Evolutionary conservation across 1,140 invertebrate species (phyloP).

Genomic region (Branchinecta lindahli): DNA sequence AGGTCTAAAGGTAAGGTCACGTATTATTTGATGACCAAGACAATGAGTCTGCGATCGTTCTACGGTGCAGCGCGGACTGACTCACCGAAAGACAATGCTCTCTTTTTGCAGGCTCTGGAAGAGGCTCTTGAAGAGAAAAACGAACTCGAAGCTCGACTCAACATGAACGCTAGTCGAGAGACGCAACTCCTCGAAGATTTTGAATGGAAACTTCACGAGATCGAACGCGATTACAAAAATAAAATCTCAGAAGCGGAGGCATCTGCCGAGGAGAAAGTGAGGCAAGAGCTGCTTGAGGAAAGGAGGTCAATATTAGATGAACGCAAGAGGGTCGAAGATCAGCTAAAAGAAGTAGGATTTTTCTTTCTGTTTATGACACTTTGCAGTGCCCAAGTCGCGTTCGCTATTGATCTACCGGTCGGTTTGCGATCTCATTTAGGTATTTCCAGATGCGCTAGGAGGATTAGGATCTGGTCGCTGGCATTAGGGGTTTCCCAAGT

Average conservation of each 20-base stretch:
- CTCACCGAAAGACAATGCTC: background rate
- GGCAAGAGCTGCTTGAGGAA: constrained; percentile 32
- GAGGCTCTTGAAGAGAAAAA: constrained; percentile 40
- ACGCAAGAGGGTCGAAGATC: constrained; percentile 29
- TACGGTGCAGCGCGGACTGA: too few species aligned
- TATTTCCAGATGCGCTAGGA: too few species aligned
- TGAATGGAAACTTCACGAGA: constrained; percentile 49
- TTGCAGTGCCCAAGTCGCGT: background rate
- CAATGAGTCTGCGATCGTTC: too few species aligned
- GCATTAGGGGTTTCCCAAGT: too few species aligned
- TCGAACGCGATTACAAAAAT: constrained; percentile 43
- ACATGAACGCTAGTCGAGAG: constrained; percentile 42
- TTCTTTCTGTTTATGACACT: background rate
- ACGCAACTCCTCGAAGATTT: constrained; percentile 47
- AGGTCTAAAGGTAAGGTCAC: too few species aligned
- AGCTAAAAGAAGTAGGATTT: constrained; percentile 24
- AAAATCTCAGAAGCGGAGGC: constrained; percentile 36
- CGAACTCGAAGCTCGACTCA: constrained; percentile 41
- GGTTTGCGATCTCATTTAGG: too few species aligned
- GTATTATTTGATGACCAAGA: too few species aligned
- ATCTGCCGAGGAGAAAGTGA: constrained; percentile 33
- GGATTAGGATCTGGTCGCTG: too few species aligned
- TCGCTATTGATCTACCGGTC: too few species aligned
- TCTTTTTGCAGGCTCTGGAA: constrained; percentile 36
- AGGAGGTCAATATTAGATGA: constrained; percentile 24